phyloP scores from a whole-genome alignment of 2,888 invertebrate genomes.

The Hesperia comma region DNA sequence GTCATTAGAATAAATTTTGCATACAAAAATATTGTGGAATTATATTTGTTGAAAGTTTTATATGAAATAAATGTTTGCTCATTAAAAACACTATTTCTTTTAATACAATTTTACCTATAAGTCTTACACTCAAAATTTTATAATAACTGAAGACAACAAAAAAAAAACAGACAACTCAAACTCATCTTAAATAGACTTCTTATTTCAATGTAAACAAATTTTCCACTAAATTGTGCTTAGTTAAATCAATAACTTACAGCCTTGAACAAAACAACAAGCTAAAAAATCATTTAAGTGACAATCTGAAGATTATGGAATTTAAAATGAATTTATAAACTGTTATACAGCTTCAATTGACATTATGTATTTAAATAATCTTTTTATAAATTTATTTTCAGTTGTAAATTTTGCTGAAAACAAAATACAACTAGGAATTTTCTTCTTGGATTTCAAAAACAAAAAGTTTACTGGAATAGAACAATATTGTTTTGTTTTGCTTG shows the following conservation, averaged over 20 bases:
- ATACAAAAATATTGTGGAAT: neutral
- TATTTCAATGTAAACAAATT: neutral
- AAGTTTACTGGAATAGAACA: too few relatives aligned
- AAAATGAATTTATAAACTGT: neutral
- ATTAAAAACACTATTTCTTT: neutral
- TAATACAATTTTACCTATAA: neutral
- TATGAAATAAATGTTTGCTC: conserved; percentile 10
- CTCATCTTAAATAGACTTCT: too few relatives aligned
- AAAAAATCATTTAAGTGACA: neutral
- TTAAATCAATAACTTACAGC: neutral
- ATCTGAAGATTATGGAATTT: neutral
- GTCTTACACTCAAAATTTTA: too few relatives aligned
- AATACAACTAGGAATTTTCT: too few relatives aligned
- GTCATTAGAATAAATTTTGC: too few relatives aligned
- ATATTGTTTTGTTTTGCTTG: too few relatives aligned
- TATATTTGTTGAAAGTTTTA: conserved; percentile 14
- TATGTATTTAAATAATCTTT: neutral
- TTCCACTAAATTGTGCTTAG: neutral
- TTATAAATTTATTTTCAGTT: too few relatives aligned
- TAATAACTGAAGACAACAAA: too few relatives aligned
- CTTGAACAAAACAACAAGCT: neutral
- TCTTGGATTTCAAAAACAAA: too few relatives aligned
- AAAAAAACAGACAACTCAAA: too few relatives aligned
- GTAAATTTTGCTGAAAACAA: too few relatives aligned
- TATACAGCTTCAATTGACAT: neutral